phyloP scores from a whole-genome alignment of 2,888 invertebrate species.

The Xiphydria camelus region DNA sequence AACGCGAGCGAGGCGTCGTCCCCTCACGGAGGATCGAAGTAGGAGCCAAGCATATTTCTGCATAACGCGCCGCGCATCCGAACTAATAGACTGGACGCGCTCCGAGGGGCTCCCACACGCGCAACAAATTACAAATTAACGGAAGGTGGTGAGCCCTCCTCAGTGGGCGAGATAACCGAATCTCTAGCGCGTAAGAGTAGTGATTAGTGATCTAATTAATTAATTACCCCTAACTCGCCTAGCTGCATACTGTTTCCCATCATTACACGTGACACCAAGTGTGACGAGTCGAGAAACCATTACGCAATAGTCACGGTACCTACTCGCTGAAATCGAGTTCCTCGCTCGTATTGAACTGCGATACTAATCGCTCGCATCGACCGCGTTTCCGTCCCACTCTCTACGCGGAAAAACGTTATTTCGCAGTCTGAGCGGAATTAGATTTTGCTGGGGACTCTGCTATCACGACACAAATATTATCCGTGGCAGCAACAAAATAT shows the following conservation, averaged over 20 bases:
- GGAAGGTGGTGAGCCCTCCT: conserved; percentile 41
- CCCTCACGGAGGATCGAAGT: conserved; percentile 34
- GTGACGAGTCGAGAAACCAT: no score
- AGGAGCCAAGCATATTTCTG: conserved; percentile 47
- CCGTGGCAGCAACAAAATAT: no score
- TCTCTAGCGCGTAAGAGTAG: conserved; percentile 50
- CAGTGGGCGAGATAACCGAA: conserved; percentile 55
- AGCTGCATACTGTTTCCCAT: conserved; percentile 38
- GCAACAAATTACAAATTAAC: conserved; percentile 20
- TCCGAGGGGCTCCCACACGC: conserved; percentile 49
- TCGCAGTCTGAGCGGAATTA: no score
- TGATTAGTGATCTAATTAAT: conserved; percentile 40
- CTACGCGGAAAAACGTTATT: no score
- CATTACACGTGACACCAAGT: not conserved
- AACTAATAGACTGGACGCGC: conserved; percentile 54
- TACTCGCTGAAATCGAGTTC: no score
- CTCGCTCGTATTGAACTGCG: no score
- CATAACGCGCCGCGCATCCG: conserved; percentile 39
- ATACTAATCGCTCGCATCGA: no score
- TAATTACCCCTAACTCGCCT: conserved; percentile 17
- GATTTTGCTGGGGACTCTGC: no score
- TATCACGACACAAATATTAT: no score
- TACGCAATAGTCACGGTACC: no score
- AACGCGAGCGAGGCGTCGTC: not conserved
- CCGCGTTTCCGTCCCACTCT: no score